Evolutionary conservation across 2,113 vertebrate species (phyloP).

Genomic region (Ancistrus triradiatus): DNA sequence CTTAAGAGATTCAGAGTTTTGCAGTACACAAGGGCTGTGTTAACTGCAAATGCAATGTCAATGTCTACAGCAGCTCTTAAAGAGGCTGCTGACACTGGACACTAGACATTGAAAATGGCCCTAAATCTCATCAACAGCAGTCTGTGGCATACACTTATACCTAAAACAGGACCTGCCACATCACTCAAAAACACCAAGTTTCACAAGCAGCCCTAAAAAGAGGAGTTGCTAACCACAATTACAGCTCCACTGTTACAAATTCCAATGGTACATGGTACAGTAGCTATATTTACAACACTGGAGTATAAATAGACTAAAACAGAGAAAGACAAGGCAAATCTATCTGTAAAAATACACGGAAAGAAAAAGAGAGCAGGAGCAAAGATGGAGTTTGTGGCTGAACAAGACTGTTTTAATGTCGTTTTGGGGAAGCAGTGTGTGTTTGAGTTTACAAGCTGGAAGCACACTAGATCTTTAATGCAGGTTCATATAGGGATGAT

Average conservation of each 20-base stretch:
- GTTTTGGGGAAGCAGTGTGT: conserved; percentile 13
- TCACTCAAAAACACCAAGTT: conserved; percentile 18
- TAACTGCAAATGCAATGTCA: too few relatives aligned
- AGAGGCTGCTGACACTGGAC: too few relatives aligned
- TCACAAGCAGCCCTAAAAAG: conserved; percentile 39
- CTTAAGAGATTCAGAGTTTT: too few relatives aligned
- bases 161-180: conserved; percentile 20
- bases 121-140: background rate
- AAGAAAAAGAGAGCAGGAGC: too few relatives aligned
- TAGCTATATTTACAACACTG: conserved; percentile 46
- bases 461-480: conserved; percentile 1
- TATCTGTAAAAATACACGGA: conserved; percentile 21
- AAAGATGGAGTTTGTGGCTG: background rate
- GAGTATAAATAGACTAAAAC: conserved; percentile 47
- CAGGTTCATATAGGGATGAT: conserved; percentile 5
- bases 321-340: conserved; percentile 15
- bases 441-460: conserved; percentile 12
- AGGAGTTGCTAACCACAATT: conserved; percentile 43
- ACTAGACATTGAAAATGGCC: background rate
- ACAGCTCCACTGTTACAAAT: conserved; percentile 30
- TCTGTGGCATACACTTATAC: conserved; percentile 25
- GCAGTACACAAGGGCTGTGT: too few relatives aligned
- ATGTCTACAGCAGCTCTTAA: too few relatives aligned
- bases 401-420: background rate
- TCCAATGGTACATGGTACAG: conserved; percentile 15